Evolutionary conservation across 2,888 invertebrate genomes (phyloP).

Genomic region (Pheosia gnoma): DNA sequence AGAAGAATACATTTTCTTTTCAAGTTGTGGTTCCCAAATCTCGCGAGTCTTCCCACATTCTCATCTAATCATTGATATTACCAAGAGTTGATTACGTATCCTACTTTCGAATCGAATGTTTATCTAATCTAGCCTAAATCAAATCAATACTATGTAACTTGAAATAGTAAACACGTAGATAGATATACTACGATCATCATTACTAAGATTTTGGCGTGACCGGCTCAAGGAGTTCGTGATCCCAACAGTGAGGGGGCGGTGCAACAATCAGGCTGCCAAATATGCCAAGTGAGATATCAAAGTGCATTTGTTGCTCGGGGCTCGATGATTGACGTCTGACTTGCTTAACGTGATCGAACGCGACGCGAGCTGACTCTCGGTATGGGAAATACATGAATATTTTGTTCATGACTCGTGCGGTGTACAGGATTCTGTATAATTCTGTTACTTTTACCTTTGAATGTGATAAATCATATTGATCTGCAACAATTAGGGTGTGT

Average conservation of each 20-base stretch:
- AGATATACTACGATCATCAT: slow-evolving; percentile 3
- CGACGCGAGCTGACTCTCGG: not conserved
- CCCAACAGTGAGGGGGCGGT: slow-evolving; percentile 10
- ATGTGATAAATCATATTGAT: not conserved
- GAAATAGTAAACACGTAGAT: not conserved
- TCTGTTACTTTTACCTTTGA: not conserved
- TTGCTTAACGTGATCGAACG: slow-evolving; percentile 7
- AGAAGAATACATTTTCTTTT: no score
- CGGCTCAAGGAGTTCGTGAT: slow-evolving; percentile 25
- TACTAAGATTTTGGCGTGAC: not conserved
- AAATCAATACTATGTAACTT: not conserved
- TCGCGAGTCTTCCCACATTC: not conserved
- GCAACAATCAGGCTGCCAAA: slow-evolving; percentile 66
- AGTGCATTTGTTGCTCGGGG: slow-evolving; percentile 57
- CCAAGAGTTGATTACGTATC: not conserved
- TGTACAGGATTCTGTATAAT: not conserved
- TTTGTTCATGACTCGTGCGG: not conserved
- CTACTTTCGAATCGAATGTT: not conserved
- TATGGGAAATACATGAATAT: slow-evolving; percentile 5
- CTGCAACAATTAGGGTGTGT: not conserved
- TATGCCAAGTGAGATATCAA: slow-evolving; percentile 63
- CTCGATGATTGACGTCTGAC: slow-evolving; percentile 49
- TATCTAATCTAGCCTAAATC: slow-evolving; percentile 4
- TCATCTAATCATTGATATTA: not conserved
- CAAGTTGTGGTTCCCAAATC: not conserved